Percentiles rank a stretch among this genome's conserved stretches.
Conservation (phyloP, 2,113 vertebrate species). For the Ariopsis seemanni region DNA sequence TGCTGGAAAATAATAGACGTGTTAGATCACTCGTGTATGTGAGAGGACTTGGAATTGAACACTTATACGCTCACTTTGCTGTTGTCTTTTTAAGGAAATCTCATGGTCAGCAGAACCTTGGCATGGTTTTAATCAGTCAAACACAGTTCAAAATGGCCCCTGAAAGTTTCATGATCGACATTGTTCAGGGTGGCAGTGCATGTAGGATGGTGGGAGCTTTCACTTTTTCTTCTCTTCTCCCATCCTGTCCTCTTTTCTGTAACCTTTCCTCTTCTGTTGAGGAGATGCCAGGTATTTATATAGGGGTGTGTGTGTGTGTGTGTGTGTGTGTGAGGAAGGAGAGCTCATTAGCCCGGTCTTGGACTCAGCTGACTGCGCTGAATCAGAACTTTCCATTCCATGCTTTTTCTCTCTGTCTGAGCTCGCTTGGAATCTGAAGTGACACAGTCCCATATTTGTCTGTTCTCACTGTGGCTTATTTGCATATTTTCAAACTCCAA, state of each 20-base stretch:
- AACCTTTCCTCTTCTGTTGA: conserved; percentile 7
- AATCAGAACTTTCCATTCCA: conserved; percentile 68
- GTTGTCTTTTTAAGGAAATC: conserved; percentile 42
- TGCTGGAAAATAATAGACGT: conserved; percentile 67
- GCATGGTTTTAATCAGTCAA: conserved; percentile 8
- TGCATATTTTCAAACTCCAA: conserved; percentile 39
- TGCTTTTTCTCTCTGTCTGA: conserved; percentile 56
- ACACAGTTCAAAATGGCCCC: conserved; percentile 10
- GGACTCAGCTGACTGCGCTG: conserved; percentile 64
- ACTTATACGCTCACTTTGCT: conserved; percentile 55
- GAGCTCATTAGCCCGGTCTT: conserved; percentile 60
- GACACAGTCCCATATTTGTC: conserved; percentile 41
- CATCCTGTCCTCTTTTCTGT: conserved; percentile 20
- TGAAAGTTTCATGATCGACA: not conserved
- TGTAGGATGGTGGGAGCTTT: not conserved
- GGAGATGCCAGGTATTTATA: conserved; percentile 66
- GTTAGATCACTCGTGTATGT: conserved; percentile 66
- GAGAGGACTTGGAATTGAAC: conserved; percentile 56
- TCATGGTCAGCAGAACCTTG: not conserved
- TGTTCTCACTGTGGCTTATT: conserved; percentile 32
- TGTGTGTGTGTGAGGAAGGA: conserved; percentile 25
- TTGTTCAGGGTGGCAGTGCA: not conserved
- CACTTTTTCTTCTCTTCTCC: not conserved
- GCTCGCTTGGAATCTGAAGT: conserved; percentile 44
- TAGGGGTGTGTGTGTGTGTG: not conserved